Conservation (phyloP, 2,113 vertebrate genomes). For the Murina feae region DNA sequence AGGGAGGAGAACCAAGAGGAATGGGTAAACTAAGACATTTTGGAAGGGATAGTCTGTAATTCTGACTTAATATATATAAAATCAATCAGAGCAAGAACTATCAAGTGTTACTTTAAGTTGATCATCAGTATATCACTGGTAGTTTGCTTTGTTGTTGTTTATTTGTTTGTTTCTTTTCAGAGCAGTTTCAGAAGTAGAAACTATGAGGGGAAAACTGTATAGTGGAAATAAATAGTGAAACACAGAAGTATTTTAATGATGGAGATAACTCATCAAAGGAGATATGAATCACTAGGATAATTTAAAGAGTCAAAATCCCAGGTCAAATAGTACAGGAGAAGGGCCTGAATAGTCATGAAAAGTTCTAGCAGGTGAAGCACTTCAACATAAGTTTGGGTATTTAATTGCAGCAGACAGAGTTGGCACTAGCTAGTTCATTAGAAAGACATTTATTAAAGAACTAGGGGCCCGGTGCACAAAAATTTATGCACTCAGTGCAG, state of each 20-base stretch:
- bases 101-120: not conserved
- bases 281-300: not conserved
- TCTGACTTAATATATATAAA: not conserved
- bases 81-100: not conserved
- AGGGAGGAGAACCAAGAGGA: not conserved
- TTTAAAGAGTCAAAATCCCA: not conserved
- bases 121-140: not conserved
- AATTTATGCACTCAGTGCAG: too few relatives aligned
- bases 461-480: too few relatives aligned
- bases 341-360: not conserved
- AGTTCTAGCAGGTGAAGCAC: not conserved
- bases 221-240: not conserved
- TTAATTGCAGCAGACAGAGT: not conserved
- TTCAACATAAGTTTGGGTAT: not conserved
- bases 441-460: not conserved
- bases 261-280: not conserved
- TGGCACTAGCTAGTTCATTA: not conserved
- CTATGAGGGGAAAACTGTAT: not conserved
- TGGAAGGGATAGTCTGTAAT: not conserved
- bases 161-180: not conserved
- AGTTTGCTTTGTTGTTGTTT: too few relatives aligned
- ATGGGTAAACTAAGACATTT: not conserved
- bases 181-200: not conserved
- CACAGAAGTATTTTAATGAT: not conserved
- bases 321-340: not conserved